phyloP scores from a whole-genome alignment of 2,113 vertebrate species.

The Oenanthe oenanthe region DNA sequence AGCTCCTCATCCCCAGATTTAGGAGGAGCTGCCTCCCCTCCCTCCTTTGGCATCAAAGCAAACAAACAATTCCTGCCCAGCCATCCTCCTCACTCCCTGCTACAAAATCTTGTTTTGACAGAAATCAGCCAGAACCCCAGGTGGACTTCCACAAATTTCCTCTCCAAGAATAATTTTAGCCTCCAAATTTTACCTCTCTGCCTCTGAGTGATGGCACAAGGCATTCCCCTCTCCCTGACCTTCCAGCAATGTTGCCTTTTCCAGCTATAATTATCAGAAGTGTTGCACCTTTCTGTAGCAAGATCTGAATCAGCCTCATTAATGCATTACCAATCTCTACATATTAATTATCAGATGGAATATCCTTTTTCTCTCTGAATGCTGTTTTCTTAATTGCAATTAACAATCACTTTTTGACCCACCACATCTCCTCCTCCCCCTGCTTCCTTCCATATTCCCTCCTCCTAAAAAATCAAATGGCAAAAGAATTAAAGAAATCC shows the following conservation, averaged over 20 bases:
- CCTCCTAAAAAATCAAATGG: slow-evolving; percentile 43
- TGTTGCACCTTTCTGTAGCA: slow-evolving; percentile 30
- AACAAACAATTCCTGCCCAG: background rate
- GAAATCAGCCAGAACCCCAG: background rate
- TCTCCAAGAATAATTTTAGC: background rate
- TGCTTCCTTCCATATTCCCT: background rate
- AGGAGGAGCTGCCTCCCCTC: background rate
- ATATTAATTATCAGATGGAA: slow-evolving; percentile 67
- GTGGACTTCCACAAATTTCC: background rate
- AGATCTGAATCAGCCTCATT: slow-evolving; percentile 64
- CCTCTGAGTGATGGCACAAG: background rate
- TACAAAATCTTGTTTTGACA: background rate
- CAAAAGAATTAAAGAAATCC: slow-evolving; percentile 60
- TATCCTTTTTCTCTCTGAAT: slow-evolving; percentile 60
- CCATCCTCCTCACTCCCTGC: background rate
- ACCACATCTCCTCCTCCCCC: slow-evolving; percentile 30
- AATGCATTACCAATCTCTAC: slow-evolving; percentile 52
- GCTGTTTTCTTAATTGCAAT: slow-evolving; percentile 69
- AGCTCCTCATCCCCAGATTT: background rate
- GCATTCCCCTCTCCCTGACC: slow-evolving; percentile 22
- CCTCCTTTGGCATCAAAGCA: background rate
- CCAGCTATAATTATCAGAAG: slow-evolving; percentile 13
- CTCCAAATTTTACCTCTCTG: background rate
- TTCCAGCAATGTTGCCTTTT: background rate
- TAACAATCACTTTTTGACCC: slow-evolving; percentile 70